Percentiles rank a stretch among this genome's conserved stretches.
phyloP scores from a whole-genome alignment of 1,140 invertebrate genomes.

The Drosophila triauraria region DNA sequence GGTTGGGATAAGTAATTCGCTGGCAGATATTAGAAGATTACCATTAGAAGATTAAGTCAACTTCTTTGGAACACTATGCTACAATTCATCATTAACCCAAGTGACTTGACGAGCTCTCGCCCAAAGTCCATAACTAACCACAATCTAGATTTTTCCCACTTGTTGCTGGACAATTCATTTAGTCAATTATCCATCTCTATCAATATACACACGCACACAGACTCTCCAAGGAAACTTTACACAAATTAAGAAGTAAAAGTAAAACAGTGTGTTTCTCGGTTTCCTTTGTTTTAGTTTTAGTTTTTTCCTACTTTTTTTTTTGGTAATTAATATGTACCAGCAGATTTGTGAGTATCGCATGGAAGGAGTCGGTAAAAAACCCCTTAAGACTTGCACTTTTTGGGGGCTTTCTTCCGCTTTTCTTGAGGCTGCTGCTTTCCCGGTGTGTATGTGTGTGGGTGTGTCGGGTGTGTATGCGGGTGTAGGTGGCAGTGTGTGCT shows the following conservation, averaged over 20 bases:
- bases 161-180: slow-evolving; percentile 47
- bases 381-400: slow-evolving; percentile 11
- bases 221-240: slow-evolving; percentile 9
- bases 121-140: neutral
- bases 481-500: neutral
- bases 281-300: slow-evolving; percentile 9
- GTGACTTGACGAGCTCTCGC: neutral
- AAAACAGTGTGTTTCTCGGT: slow-evolving; percentile 4
- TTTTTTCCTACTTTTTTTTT: slow-evolving; percentile 1
- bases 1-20: too few species aligned
- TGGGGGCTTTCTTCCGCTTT: slow-evolving; percentile 1
- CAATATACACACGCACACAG: slow-evolving; percentile 9
- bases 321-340: slow-evolving; percentile 76
- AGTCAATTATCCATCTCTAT: slow-evolving; percentile 19
- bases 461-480: slow-evolving; percentile 1
- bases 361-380: neutral
- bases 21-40: too few species aligned
- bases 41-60: too few species aligned
- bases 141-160: slow-evolving; percentile 37
- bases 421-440: slow-evolving; percentile 9
- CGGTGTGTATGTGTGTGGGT: slow-evolving; percentile 1
- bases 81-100: too few species aligned
- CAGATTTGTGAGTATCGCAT: slow-evolving; percentile 68
- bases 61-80: too few species aligned
- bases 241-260: slow-evolving; percentile 29